Base-by-base conservation (phyloP, 2,113 vertebrate species). In the Epinephelus cyanopodus region DNA sequence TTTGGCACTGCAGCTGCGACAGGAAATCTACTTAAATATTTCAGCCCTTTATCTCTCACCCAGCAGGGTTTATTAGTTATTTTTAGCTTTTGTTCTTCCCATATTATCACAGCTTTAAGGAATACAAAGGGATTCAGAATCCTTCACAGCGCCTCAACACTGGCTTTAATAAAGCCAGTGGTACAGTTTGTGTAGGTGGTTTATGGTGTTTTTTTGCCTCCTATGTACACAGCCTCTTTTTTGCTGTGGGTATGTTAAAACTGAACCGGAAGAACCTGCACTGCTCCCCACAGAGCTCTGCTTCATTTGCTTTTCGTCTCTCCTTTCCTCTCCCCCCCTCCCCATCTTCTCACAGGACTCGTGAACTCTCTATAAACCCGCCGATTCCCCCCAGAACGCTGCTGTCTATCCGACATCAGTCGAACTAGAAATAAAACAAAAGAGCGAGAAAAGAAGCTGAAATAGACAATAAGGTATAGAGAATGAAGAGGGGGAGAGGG, bases 381-480 rank as follows among this genome's bases (percentile, higher is more conserved):
- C 93, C 57, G 94, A 90, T 92, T 95, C 90, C 94, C 94, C 94
- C 90, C 93, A 87, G 87, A 93, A 93, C 87, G 68, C 93, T 84
- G 79, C 77, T 39, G 81, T 85, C 95, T 94, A 94, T 94, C 94
- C 93, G 92, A 94, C 94, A 92, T 92, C 89, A 89, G 93, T 92
- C 88, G 77, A 69, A 74, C 56, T 19, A n/a, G 65, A 79, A 64
- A 72, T 42, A 79, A 77, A 69, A 63, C 29, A 53, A 76, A 23
- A 74, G 23, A 63, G 19, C 9, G 69, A 33, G 63, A 19, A 15
- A 25, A 83, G 66, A 90, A 61, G 92, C 92, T 92, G 84, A 96
- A 84, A 95, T 77, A 94, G 94, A 96, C 93, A 96, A 96, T 95
- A 95, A 94, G 94, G 94, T 95, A 95, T 92, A 90, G 94, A 88